Base-by-base conservation (phyloP, 2,113 vertebrate genomes). In the Cnemophilus loriae region DNA sequence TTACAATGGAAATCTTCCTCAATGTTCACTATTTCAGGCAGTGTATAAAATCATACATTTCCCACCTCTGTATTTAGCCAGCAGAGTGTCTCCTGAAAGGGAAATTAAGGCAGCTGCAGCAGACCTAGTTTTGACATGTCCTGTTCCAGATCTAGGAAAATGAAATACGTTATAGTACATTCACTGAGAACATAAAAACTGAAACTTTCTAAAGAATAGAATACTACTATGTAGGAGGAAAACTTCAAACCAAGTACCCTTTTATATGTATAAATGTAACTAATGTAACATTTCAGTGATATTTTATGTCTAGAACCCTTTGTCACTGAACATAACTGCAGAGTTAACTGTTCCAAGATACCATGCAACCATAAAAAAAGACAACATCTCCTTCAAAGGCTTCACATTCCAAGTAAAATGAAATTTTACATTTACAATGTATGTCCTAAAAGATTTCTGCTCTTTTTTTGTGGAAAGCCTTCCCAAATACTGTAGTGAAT, bases 41-140 rank as follows among this genome's bases (percentile, higher is more conserved):
- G 13, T n/a, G 12, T 65, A 70, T 27, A 86, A 89, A 92, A 77
- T n/a, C 13, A 65, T 16, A 11, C 6, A 46, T 85, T 78, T 87
- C 95, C 18, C 76, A 99, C 98, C 98, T 98, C 83, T 98, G 90
- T 98, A 98, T 93, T 99, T 99, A 11, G 93, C 89, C 61, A 97
- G 96, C 41, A 98, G 96, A 24, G 83, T 92, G 76, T 99, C 98
- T 46, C 98, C 97, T 3, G 98, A 99, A 90, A 99, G 97, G 11
- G 97, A 97, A 44, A 98, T 96, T 56, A 99, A 86, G 30, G 97
- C 97, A 9, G 94, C 96, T 24, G 98, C 96, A 50, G 97, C 96
- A 85, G 98, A 97, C 30, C 41, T 87, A 13, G 96, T 89, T 37
- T 96, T 94, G 13, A 99, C 94, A 60, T 91, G 95, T 23, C 97